Percentiles rank a stretch among this genome's conserved stretches.
phyloP scores from a whole-genome alignment of 2,797 vertebrate genomes.

The Spheniscus humboldti region DNA sequence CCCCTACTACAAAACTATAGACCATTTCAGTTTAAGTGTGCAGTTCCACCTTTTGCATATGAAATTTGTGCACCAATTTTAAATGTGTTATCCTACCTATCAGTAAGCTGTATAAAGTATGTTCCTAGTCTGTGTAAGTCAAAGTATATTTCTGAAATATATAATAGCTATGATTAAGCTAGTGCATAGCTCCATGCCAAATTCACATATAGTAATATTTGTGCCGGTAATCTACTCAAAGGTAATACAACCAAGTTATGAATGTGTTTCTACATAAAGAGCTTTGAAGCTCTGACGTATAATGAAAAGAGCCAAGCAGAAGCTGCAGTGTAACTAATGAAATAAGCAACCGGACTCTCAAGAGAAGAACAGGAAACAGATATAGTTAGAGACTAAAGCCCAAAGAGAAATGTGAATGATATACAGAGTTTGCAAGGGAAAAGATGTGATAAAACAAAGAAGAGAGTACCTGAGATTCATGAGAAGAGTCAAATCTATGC shows the following conservation, averaged over 20 bases:
- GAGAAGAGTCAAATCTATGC: not conserved
- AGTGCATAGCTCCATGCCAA: not conserved
- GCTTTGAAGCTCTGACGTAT: not conserved
- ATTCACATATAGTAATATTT: not conserved
- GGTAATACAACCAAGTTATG: not conserved
- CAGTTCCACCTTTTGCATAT: not conserved
- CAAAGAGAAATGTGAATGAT: not conserved
- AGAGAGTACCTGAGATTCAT: constrained; percentile 29
- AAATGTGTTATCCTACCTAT: not conserved
- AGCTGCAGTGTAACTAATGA: not conserved
- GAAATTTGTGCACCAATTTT: not conserved
- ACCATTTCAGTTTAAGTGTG: not conserved
- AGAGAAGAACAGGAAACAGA: not conserved
- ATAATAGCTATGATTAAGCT: not conserved
- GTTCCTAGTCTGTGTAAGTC: not conserved
- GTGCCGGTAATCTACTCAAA: not conserved
- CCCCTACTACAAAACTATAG: not conserved
- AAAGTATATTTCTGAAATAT: not conserved
- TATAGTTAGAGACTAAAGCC: not conserved
- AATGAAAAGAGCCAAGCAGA: not conserved
- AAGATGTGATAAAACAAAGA: not conserved
- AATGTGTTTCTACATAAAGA: not conserved
- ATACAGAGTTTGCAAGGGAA: not conserved
- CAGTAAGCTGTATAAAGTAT: not conserved
- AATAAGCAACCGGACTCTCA: not conserved